These are phyloP conservation scores for Cheilosia scutellata DNA, from an alignment of 2,888 invertebrate species.

Conservation along the genomic window DNA sequence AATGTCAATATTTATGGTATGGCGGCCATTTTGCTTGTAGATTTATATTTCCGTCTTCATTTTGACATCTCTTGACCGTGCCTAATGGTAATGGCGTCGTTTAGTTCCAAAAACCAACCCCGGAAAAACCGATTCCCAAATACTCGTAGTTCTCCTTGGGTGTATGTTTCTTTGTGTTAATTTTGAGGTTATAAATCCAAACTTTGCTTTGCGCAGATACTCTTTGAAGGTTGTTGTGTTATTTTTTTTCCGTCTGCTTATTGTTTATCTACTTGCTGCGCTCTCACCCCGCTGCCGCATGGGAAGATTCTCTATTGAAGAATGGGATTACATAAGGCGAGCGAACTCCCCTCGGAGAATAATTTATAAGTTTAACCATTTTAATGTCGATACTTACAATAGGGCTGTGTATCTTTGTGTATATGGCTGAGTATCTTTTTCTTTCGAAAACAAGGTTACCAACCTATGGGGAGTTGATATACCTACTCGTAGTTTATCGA, in stretches of 20 bases:
- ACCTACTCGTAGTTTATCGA: conserved; percentile 49
- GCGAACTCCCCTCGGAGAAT: neutral
- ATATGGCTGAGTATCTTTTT: neutral
- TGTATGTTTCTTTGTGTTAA: neutral
- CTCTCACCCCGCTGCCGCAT: neutral
- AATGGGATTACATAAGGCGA: conserved; percentile 50
- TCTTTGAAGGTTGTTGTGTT: conserved; percentile 29
- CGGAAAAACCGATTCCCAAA: conserved; percentile 33
- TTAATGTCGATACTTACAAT: conserved; percentile 47
- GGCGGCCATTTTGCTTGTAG: conserved; percentile 65
- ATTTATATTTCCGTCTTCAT: conserved; percentile 31
- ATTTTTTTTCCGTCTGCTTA: conserved; percentile 12
- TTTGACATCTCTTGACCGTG: conserved; percentile 16
- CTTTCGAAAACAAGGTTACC: conserved; percentile 40
- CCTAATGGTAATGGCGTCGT: conserved; percentile 69
- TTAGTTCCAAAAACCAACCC: conserved; percentile 52
- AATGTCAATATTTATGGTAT: conserved; percentile 67
- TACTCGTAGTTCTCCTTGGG: conserved; percentile 2
- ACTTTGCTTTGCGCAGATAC: conserved; percentile 66
- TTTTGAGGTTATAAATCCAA: conserved; percentile 43
- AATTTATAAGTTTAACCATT: conserved; percentile 58
- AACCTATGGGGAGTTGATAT: conserved; percentile 49
- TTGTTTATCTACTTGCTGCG: conserved; percentile 20
- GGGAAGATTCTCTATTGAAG: conserved; percentile 55
- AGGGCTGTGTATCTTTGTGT: neutral